Percentiles rank a stretch among this genome's conserved stretches.
These are phyloP conservation scores for Corynorhinus townsendii DNA, from an alignment of 2,113 vertebrate genomes.

Conservation along the genomic window DNA sequence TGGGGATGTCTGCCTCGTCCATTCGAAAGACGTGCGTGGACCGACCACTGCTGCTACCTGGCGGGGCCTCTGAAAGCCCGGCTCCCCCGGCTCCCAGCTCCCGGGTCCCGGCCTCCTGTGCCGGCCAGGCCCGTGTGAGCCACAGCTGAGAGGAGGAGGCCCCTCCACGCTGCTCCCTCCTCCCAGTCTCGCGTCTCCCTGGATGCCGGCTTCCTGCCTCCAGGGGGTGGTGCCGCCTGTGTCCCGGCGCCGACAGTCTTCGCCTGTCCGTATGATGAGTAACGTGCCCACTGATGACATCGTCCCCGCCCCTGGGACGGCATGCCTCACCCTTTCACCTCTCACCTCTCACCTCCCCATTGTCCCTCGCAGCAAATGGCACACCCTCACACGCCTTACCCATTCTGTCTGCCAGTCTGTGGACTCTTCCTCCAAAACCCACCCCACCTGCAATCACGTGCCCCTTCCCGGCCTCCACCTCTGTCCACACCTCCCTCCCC, in stretches of 20 bases:
- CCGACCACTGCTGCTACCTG: no score
- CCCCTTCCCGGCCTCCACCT: background rate
- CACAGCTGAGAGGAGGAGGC: background rate
- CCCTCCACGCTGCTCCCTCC: background rate
- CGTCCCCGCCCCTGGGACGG: background rate
- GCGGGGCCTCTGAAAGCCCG: rapidly evolving
- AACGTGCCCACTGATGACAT: rapidly evolving
- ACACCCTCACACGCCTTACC: background rate
- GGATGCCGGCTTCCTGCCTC: rapidly evolving
- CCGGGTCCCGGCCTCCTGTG: background rate
- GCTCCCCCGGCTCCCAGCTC: background rate
- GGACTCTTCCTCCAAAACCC: background rate
- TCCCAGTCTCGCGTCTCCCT: background rate
- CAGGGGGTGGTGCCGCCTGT: no score
- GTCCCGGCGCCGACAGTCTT: background rate
- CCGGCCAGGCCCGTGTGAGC: background rate
- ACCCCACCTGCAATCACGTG: rapidly evolving
- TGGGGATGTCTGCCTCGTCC: no score
- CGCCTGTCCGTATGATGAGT: rapidly evolving
- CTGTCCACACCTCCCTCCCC: background rate
- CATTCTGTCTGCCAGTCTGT: background rate
- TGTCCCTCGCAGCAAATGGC: rapidly evolving
- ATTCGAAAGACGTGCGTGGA: rapidly evolving
- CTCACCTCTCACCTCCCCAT: background rate
- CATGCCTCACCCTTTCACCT: background rate